Percentiles rank a stretch among this genome's conserved stretches.
Conservation (phyloP, 1,140 invertebrate genomes). For the Augochlora pura region DNA sequence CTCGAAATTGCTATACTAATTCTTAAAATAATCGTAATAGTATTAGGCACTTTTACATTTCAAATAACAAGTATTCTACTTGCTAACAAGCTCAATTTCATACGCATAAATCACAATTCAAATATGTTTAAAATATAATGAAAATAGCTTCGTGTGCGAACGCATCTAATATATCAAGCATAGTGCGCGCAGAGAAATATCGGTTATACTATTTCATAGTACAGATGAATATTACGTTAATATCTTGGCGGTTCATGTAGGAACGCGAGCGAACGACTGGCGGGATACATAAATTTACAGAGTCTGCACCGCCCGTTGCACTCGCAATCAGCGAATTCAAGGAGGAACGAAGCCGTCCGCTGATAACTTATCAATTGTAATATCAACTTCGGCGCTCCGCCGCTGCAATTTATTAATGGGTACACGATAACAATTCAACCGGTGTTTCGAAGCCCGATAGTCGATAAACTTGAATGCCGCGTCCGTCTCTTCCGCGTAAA, state of each 20-base stretch:
- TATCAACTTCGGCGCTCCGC: neutral
- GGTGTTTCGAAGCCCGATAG: conserved; percentile 1
- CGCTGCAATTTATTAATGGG: conserved; percentile 18
- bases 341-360: conserved; percentile 10
- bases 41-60: too few species aligned
- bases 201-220: too few species aligned
- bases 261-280: neutral
- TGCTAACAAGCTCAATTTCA: too few species aligned
- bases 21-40: too few species aligned
- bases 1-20: too few species aligned
- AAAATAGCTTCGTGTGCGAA: too few species aligned
- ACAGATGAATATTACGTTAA: neutral
- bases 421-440: neutral
- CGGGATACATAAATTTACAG: neutral
- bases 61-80: too few species aligned
- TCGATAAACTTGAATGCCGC: neutral
- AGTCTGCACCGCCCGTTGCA: too few species aligned
- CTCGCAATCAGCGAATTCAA: neutral
- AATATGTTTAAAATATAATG: too few species aligned
- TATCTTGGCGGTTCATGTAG: neutral
- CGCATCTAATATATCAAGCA: too few species aligned
- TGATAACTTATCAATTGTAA: conserved; percentile 20
- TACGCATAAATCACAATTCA: too few species aligned
- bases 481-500: neutral
- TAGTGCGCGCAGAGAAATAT: too few species aligned